Base-by-base conservation (phyloP, 2,888 invertebrate species). In the Euproctis similis region DNA sequence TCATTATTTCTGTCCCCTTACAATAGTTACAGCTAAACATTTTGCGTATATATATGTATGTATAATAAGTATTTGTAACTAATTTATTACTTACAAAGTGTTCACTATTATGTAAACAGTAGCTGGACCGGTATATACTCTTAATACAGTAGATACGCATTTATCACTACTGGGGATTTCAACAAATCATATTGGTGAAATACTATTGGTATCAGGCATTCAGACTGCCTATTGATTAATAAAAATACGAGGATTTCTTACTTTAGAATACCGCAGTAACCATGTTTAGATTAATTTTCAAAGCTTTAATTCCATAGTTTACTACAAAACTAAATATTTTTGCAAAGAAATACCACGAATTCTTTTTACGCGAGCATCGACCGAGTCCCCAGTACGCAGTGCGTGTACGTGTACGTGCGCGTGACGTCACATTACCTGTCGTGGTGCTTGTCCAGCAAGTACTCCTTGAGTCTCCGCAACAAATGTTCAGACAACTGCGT, bases 401-500 rank as follows among this genome's bases (percentile, higher is more conserved):
- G 22, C 4, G 9, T 14, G 6, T 14, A 14, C 4, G 14, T 14
- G 6, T 14, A 14, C 12, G 24, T 6, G 22, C 22, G 21, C 14
- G 24, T 19, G 28, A 21, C 25, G 16, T 24, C 31, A 16, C 62
- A 77, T 81, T 84, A 82, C 82, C 84, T 84, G 72, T 84, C 80
- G 56, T 64, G 66, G 41, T 87, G 90, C 66, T 89, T 89, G 63
- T 90, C 90, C 54, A 92, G 89, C 44, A 93, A 80, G 57, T 91
- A 92, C 78, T 92, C 91, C 73, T 92, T 92, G 59, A 93, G 87
- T 54, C 92, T 88, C 53, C 91, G 88, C 81, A 92, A 88, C 42
- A 93, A 87, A 53, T 93, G 93, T 43, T 91, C 90, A 10, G 93
- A 93, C 45, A 94, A 89, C 58, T 93, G 93, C 65, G 90, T 88